Evolutionary conservation across 1,140 invertebrate species (phyloP).

Genomic region (Temnothorax nylanderi): DNA sequence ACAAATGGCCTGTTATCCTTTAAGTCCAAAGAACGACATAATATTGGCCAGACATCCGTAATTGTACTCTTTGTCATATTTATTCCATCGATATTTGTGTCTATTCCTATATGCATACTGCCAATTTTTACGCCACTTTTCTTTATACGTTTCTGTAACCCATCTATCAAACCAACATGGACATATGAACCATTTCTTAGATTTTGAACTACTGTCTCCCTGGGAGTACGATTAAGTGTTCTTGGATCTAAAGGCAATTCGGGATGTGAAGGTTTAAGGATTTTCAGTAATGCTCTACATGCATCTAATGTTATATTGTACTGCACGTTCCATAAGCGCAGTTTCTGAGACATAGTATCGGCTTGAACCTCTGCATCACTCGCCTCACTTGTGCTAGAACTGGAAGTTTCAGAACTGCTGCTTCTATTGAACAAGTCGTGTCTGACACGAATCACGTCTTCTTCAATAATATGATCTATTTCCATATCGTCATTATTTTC

Average conservation of each 20-base stretch:
- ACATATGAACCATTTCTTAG: neutral
- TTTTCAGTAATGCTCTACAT: neutral
- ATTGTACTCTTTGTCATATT: neutral
- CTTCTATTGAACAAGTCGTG: neutral
- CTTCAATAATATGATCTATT: too few species aligned
- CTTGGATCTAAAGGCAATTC: neutral
- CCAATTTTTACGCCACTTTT: neutral
- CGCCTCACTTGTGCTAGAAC: neutral
- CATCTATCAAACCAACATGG: neutral
- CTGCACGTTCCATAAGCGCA: neutral
- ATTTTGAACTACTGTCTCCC: neutral
- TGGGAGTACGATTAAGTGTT: neutral
- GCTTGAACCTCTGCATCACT: neutral
- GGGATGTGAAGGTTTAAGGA: neutral
- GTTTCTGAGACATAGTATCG: neutral
- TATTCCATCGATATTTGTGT: neutral
- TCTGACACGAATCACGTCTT: neutral
- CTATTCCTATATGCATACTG: neutral
- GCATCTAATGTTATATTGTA: neutral
- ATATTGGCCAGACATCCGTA: neutral
- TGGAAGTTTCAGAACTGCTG: too few species aligned
- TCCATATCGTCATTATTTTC: too few species aligned
- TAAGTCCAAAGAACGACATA: neutral
- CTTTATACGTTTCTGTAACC: neutral
- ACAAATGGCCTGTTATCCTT: neutral